Evolutionary conservation across 2,797 vertebrate species (phyloP).

Genomic region (Rachycentron canadum): DNA sequence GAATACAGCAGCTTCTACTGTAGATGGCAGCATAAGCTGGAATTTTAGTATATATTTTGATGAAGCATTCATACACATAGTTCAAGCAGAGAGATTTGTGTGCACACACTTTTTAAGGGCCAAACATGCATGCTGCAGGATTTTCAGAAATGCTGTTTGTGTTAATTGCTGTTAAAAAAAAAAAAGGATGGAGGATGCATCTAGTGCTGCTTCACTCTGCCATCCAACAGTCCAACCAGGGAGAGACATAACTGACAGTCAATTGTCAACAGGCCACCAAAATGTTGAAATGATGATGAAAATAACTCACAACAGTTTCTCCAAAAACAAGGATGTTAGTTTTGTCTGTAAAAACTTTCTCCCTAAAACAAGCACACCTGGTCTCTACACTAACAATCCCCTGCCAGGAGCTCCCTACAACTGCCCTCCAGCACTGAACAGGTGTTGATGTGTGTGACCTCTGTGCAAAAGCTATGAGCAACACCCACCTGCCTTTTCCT

Average conservation of each 20-base stretch:
- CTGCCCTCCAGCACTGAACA: constrained; percentile 61
- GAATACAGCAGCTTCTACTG: not conserved
- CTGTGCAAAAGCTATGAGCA: constrained; percentile 44
- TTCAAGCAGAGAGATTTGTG: not conserved
- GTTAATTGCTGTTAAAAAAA: not conserved
- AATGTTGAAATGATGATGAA: not conserved
- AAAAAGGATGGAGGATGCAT: no score
- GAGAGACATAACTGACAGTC: no score
- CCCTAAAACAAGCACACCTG: constrained; percentile 29
- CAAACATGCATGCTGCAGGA: not conserved
- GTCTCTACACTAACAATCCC: constrained; percentile 18
- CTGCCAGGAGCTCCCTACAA: constrained; percentile 28
- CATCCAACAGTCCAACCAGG: no score
- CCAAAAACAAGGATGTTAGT: not conserved
- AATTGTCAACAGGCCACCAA: no score
- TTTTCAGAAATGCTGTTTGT: constrained; percentile 2
- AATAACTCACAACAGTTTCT: not conserved
- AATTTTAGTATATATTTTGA: not conserved
- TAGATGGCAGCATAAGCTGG: constrained; percentile 10
- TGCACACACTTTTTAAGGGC: not conserved
- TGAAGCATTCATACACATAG: not conserved
- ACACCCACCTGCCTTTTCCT: constrained; percentile 64
- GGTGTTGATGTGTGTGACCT: constrained; percentile 70
- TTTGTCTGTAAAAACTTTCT: not conserved
- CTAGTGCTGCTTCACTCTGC: no score